Percentiles rank a stretch among this genome's conserved stretches.
These are phyloP conservation scores for Budorcas taxicolor DNA, from an alignment of 2,113 vertebrate genomes.

Conservation along the genomic window DNA sequence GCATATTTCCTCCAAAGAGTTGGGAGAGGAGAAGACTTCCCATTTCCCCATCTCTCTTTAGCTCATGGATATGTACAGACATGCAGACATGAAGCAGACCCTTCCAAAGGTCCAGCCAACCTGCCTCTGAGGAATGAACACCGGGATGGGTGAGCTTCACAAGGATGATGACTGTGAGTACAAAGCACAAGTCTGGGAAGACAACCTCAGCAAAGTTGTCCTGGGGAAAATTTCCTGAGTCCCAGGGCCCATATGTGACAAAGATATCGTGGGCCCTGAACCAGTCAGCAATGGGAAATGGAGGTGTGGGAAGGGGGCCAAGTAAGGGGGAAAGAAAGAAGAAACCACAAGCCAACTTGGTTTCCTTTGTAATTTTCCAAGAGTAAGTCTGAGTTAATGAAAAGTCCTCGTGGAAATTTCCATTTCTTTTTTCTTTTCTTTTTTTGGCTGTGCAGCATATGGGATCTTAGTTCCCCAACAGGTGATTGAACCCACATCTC, in stretches of 20 bases:
- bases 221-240: not conserved
- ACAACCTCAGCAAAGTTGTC: not conserved
- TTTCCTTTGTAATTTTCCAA: not conserved
- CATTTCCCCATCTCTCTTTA: not conserved
- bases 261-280: not conserved
- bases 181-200: not conserved
- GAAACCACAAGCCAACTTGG: not conserved
- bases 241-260: not conserved
- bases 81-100: not conserved
- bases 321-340: not conserved
- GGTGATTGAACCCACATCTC: not conserved
- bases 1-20: not conserved
- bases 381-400: not conserved
- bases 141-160: not conserved
- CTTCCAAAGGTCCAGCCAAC: not conserved
- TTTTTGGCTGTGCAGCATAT: not conserved
- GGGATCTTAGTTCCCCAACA: not conserved
- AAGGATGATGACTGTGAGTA: not conserved
- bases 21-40: not conserved
- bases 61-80: not conserved
- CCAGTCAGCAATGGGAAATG: not conserved
- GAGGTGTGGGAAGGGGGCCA: rapidly evolving
- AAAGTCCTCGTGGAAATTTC: not conserved
- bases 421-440: not conserved
- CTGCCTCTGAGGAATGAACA: not conserved